These are phyloP conservation scores for Reinhardtius hippoglossoides DNA, from an alignment of 2,113 vertebrate species.

Conservation along the genomic window DNA sequence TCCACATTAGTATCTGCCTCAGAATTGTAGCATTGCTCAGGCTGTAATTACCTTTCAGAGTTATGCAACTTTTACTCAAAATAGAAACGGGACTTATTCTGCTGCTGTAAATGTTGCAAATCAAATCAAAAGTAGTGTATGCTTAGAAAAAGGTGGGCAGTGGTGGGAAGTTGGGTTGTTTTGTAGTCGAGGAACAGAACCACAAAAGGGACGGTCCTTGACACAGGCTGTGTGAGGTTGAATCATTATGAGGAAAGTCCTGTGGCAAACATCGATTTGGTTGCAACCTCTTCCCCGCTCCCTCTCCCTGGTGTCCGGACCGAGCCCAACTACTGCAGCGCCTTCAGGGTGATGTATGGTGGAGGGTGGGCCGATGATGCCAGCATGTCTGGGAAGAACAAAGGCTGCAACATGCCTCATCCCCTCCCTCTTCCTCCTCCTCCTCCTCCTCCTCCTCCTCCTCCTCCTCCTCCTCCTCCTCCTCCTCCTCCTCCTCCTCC, in stretches of 20 bases:
- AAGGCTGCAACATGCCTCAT: constrained; percentile 66
- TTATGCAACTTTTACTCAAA: neutral
- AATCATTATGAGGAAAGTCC: constrained; percentile 26
- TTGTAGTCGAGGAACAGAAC: constrained; percentile 10
- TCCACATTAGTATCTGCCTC: neutral
- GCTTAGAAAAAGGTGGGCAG: neutral
- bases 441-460: constrained; percentile 34
- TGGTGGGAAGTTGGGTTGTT: neutral
- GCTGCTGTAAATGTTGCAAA: neutral
- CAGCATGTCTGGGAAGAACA: constrained; percentile 74
- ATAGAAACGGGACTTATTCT: neutral
- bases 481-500: constrained; percentile 28
- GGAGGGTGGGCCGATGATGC: constrained; percentile 70
- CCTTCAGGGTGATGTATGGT: constrained; percentile 58
- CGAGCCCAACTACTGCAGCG: constrained; percentile 38
- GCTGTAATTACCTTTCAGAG: constrained; percentile 2
- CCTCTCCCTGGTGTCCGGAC: constrained; percentile 45
- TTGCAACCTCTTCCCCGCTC: constrained; percentile 36
- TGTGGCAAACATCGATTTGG: constrained; percentile 22
- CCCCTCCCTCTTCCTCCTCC: constrained; percentile 22
- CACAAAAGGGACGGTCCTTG: neutral
- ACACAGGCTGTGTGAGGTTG: neutral
- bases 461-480: constrained; percentile 9
- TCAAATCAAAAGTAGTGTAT: neutral
- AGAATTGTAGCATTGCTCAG: too few species aligned